A percentile compares a stretch with the other conserved stretches of the same genome.
Conservation (phyloP, 2,888 invertebrate genomes). For the Lasioglossum leucozonium region DNA sequence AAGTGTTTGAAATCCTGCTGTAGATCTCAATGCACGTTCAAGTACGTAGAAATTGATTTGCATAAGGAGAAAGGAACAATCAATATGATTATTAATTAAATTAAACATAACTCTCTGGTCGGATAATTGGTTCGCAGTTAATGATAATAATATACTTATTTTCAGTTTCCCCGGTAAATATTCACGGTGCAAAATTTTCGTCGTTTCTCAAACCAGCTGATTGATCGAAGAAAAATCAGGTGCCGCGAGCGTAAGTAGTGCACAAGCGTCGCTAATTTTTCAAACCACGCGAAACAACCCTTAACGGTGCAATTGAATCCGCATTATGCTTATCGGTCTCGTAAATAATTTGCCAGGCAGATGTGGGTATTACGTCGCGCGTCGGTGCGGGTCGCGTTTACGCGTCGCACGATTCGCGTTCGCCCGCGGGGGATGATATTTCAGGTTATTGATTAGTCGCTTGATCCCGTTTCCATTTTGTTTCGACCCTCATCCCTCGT, state of each 20-base stretch:
- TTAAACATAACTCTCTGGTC: too few relatives aligned
- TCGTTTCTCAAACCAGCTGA: not conserved
- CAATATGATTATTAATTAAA: too few relatives aligned
- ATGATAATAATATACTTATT: too few relatives aligned
- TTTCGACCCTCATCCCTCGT: not conserved
- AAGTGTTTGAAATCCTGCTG: too few relatives aligned
- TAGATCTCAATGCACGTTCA: too few relatives aligned
- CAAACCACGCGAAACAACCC: not conserved
- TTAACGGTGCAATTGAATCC: not conserved
- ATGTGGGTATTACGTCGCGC: not conserved
- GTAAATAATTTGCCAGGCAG: constrained; percentile 16
- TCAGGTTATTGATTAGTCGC: not conserved
- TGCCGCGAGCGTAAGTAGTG: too few relatives aligned
- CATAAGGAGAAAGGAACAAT: too few relatives aligned
- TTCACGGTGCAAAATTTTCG: not conserved
- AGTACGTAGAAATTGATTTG: too few relatives aligned
- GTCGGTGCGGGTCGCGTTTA: not conserved
- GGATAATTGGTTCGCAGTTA: too few relatives aligned
- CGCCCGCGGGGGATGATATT: not conserved
- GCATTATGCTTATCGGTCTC: constrained; percentile 5
- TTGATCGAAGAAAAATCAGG: not conserved
- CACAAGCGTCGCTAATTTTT: not conserved
- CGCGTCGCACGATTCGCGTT: not conserved
- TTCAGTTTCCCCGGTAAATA: too few relatives aligned
- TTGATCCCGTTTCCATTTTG: constrained; percentile 1